Conservation (phyloP, 2,797 vertebrate species). For the Oophaga sylvatica region DNA sequence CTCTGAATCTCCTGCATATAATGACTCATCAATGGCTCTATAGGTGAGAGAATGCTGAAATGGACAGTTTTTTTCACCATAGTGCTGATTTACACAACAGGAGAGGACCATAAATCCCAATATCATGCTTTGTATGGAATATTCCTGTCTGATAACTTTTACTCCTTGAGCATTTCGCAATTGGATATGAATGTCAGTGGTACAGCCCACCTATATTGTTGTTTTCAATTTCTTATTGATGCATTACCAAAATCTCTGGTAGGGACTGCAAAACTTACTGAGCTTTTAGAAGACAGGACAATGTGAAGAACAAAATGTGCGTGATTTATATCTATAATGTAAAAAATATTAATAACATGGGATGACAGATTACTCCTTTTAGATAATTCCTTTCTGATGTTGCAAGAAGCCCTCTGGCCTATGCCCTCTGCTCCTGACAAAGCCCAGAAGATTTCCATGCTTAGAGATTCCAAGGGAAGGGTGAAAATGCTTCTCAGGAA, state of each 20-base stretch:
- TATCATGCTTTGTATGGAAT: neutral
- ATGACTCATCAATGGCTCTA: too few relatives aligned
- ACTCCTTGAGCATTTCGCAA: neutral
- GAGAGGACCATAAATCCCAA: too few relatives aligned
- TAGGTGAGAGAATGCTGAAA: too few relatives aligned
- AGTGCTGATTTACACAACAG: too few relatives aligned
- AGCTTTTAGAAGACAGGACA: neutral
- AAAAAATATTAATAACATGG: conserved; percentile 16
- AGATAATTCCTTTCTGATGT: conserved; percentile 43
- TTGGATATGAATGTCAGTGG: neutral
- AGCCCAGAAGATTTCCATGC: conserved; percentile 46
- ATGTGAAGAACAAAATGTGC: conserved; percentile 34
- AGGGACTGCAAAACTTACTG: neutral
- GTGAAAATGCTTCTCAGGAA: conserved; percentile 49
- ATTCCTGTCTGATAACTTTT: neutral
- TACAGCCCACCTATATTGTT: neutral
- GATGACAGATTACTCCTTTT: neutral
- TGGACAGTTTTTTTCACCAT: too few relatives aligned
- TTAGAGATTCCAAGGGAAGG: conserved; percentile 36
- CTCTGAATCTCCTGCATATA: too few relatives aligned
- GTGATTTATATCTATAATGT: conserved; percentile 23
- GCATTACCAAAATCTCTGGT: neutral
- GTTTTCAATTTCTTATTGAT: neutral
- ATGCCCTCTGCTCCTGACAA: conserved; percentile 41
- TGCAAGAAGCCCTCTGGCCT: conserved; percentile 34